Evolutionary conservation across 2,888 invertebrate genomes (phyloP).

Genomic region (Glaucopsyche alexis): DNA sequence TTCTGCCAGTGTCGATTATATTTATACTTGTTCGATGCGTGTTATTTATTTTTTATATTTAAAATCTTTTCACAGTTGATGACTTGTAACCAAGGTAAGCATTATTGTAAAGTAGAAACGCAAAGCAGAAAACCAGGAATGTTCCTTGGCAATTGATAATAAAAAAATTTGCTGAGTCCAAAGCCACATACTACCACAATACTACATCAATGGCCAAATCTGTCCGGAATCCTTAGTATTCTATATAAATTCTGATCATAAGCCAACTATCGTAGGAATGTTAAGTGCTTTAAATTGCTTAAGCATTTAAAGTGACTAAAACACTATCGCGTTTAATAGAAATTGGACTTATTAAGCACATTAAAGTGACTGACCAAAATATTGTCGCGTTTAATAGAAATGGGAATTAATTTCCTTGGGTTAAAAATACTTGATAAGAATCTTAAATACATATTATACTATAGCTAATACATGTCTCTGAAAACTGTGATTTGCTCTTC

Average conservation of each 20-base stretch:
- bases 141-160: not conserved
- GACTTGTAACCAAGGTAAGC: too few relatives aligned
- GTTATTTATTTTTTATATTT: too few relatives aligned
- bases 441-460: too few relatives aligned
- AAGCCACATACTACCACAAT: not conserved
- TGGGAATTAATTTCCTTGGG: too few relatives aligned
- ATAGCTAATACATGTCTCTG: too few relatives aligned
- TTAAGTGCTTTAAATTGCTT: not conserved
- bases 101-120: not conserved
- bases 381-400: too few relatives aligned
- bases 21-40: too few relatives aligned
- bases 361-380: not conserved
- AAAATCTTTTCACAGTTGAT: too few relatives aligned
- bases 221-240: not conserved
- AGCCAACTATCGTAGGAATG: not conserved
- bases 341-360: too few relatives aligned
- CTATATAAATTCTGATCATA: not conserved
- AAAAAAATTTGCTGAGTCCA: not conserved
- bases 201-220: not conserved
- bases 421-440: too few relatives aligned
- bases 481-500: too few relatives aligned
- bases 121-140: not conserved
- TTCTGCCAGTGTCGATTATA: too few relatives aligned
- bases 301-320: not conserved
- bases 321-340: not conserved